Percentiles rank a stretch among this genome's conserved stretches.
Conservation (phyloP, 2,888 invertebrate species). For the Neoascia interrupta region DNA sequence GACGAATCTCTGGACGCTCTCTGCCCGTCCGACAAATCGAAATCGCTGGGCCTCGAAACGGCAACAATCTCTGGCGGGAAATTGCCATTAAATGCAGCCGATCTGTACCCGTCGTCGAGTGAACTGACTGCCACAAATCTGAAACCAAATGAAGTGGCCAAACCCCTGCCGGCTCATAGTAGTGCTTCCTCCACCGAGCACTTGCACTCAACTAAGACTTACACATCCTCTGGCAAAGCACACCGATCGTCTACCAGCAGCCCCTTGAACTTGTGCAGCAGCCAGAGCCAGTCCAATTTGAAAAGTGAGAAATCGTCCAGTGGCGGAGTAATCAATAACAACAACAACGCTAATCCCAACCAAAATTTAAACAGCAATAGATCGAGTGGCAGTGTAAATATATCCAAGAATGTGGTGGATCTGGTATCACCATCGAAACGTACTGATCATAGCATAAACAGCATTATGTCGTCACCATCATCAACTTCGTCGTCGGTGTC, state of each 20-base stretch:
- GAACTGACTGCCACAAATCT: conserved; percentile 29
- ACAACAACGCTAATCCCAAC: conserved; percentile 68
- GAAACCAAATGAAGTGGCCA: conserved; percentile 46
- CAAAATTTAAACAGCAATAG: conserved; percentile 59
- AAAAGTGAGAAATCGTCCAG: conserved; percentile 48
- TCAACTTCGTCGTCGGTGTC: conserved; percentile 65
- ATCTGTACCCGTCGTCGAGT: conserved; percentile 43
- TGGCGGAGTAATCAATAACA: conserved; percentile 56
- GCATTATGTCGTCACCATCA: conserved; percentile 71
- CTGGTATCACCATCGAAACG: conserved; percentile 74
- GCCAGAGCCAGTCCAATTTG: conserved; percentile 31
- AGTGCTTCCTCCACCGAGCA: conserved; percentile 55
- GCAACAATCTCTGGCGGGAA: conserved; percentile 28
- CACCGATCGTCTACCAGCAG: conserved; percentile 55
- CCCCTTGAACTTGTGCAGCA: conserved; percentile 52
- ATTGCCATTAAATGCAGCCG: conserved; percentile 35
- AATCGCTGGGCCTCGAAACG: conserved; percentile 6
- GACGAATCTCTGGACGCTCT: conserved; percentile 39
- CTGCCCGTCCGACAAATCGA: conserved; percentile 7
- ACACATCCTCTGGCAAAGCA: conserved; percentile 50
- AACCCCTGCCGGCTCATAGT: conserved; percentile 53
- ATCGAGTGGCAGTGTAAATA: conserved; percentile 57
- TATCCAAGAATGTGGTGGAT: conserved; percentile 66
- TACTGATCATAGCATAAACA: conserved; percentile 78
- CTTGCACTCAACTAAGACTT: conserved; percentile 56